These are phyloP conservation scores for Cydia fagiglandana DNA, from an alignment of 1,140 invertebrate species.

Conservation along the genomic window DNA sequence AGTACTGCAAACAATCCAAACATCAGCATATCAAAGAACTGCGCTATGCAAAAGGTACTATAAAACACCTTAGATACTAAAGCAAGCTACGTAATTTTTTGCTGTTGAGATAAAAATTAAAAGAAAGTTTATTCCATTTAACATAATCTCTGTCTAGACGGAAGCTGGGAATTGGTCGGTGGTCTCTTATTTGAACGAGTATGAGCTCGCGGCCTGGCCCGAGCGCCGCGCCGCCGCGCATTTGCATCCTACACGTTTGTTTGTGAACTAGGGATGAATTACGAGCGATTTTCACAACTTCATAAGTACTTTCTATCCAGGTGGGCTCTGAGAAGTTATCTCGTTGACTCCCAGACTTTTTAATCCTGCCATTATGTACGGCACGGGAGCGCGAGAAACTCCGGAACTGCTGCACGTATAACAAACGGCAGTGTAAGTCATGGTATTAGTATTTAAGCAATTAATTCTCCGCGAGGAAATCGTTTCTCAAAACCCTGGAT, in stretches of 20 bases:
- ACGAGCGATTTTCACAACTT: constrained; percentile 50
- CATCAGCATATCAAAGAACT: no score
- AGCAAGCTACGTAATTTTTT: constrained; percentile 54
- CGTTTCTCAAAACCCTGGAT: neutral
- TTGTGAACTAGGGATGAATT: constrained; percentile 50
- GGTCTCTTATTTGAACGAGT: constrained; percentile 53
- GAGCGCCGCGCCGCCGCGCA: constrained; percentile 39
- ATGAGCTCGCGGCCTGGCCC: constrained; percentile 35
- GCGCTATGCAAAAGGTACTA: neutral
- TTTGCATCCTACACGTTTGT: constrained; percentile 53
- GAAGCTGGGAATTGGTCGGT: constrained; percentile 52
- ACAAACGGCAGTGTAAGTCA: constrained; percentile 24
- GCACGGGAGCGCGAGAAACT: constrained; percentile 13
- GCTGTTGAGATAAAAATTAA: constrained; percentile 52
- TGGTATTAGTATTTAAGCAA: constrained; percentile 12
- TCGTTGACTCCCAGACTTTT: constrained; percentile 39
- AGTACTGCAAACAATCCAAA: no score
- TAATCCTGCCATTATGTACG: constrained; percentile 42
- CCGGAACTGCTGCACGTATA: constrained; percentile 4
- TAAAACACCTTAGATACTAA: constrained; percentile 46
- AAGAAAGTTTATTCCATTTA: constrained; percentile 65
- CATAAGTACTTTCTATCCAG: constrained; percentile 46
- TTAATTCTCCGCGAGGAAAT: constrained; percentile 4
- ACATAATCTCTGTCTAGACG: constrained; percentile 76
- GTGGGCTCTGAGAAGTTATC: constrained; percentile 41